Percentiles rank a stretch among this genome's conserved stretches.
Evolutionary conservation across 2,113 vertebrate species (phyloP).

Genomic region (Albula goreensis): DNA sequence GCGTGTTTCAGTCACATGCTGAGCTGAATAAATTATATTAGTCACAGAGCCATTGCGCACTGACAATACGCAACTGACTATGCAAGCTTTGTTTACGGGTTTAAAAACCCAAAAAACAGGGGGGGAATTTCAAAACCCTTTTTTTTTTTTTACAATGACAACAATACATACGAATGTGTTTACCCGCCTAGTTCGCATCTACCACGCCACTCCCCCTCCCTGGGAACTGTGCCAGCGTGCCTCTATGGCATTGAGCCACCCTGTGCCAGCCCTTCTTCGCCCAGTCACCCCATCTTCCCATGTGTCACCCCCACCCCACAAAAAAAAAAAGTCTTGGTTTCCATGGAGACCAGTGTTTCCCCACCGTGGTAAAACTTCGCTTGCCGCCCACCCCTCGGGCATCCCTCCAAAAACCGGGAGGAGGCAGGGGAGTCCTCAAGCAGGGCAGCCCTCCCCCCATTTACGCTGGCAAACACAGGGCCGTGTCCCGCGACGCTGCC

Average conservation of each 20-base stretch:
- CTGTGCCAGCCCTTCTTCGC: conserved; percentile 39
- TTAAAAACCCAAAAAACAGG: no score
- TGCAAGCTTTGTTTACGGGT: no score
- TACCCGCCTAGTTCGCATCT: background rate
- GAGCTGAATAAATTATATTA: no score
- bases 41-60: no score
- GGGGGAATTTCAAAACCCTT: no score
- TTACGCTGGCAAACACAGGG: conserved; percentile 64
- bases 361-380: conserved; percentile 46
- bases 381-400: conserved; percentile 39
- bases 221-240: conserved; percentile 48
- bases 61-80: no score
- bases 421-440: conserved; percentile 57
- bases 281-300: conserved; percentile 51
- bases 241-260: conserved; percentile 48
- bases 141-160: no score
- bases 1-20: no score
- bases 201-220: background rate
- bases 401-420: conserved; percentile 49
- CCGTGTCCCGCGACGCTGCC: conserved; percentile 47
- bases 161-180: background rate
- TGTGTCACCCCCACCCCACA: conserved; percentile 52
- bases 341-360: conserved; percentile 64
- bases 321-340: conserved; percentile 54
- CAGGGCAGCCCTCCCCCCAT: conserved; percentile 55